Evolutionary conservation across 2,113 vertebrate species (phyloP).

Genomic region (Notarius quadriscutis): DNA sequence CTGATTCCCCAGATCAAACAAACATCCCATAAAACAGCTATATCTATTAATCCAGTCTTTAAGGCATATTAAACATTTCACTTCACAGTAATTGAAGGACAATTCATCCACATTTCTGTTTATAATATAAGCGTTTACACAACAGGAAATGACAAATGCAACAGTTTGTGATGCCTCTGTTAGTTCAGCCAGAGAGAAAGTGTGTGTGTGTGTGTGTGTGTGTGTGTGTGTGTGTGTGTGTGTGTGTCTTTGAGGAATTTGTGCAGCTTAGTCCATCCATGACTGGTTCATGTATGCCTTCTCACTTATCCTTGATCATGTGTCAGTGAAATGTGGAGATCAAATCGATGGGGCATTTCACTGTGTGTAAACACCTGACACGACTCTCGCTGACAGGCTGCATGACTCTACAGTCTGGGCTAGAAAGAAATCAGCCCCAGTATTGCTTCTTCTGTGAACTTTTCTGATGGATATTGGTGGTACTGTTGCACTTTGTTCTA

Average conservation of each 20-base stretch:
- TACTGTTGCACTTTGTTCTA: background rate
- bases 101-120: background rate
- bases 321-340: background rate
- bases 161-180: background rate
- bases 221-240: background rate
- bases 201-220: no score
- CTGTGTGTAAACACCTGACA: background rate
- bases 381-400: background rate
- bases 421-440: background rate
- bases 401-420: background rate
- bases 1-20: slow-evolving; percentile 62
- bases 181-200: background rate
- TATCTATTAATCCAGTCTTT: background rate
- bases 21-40: background rate
- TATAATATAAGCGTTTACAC: background rate
- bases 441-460: background rate
- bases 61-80: background rate
- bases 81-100: background rate
- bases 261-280: no score
- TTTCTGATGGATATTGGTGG: background rate
- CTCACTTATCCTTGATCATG: background rate
- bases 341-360: background rate
- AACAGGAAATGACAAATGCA: background rate
- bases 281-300: background rate
- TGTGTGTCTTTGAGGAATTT: background rate